These are phyloP conservation scores for Colletes latitarsis DNA, from an alignment of 1,140 invertebrate genomes.

Conservation along the genomic window DNA sequence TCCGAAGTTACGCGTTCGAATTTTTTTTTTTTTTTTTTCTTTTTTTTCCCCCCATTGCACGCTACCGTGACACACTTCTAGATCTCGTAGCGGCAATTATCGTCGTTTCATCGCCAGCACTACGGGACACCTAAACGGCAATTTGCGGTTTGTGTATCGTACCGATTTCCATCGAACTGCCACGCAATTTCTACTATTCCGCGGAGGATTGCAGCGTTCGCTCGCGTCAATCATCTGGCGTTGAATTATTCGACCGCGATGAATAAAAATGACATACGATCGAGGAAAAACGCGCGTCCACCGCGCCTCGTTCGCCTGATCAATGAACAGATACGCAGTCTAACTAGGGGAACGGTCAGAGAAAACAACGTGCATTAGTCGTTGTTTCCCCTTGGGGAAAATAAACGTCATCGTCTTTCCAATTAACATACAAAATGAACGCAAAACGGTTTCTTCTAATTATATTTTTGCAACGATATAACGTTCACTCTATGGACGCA, in stretches of 20 bases:
- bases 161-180: no score
- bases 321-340: background rate
- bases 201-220: background rate
- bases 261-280: background rate
- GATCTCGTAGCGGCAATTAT: constrained; percentile 40
- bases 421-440: no score
- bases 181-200: constrained; percentile 18
- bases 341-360: background rate
- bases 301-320: background rate
- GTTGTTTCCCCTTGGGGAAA: no score
- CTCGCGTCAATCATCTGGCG: background rate
- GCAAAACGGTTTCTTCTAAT: no score
- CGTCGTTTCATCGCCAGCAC: background rate
- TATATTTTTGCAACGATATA: no score
- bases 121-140: background rate
- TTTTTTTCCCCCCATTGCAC: background rate
- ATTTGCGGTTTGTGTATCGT: background rate
- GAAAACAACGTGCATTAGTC: no score
- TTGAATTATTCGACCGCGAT: background rate
- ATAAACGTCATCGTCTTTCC: no score
- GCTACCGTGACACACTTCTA: constrained; percentile 6
- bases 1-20: background rate
- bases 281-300: background rate
- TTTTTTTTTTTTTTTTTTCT: background rate
- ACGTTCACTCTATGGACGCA: no score